phyloP scores from a whole-genome alignment of 2,113 vertebrate genomes.

The Xiphorhynchus elegans region DNA sequence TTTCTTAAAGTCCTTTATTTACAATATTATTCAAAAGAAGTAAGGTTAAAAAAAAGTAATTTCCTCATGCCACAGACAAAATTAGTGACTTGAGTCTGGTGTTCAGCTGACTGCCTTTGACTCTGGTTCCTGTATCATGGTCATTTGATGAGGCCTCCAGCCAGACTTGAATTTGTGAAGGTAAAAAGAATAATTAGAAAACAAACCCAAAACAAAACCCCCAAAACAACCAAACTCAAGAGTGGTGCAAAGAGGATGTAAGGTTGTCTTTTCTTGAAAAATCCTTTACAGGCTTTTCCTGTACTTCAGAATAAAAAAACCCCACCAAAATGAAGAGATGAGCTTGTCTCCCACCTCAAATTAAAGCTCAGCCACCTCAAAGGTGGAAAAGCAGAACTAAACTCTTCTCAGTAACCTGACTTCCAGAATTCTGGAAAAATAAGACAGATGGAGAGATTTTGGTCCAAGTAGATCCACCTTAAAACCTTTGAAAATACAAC shows the following conservation, averaged over 20 bases:
- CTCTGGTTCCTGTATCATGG: background rate
- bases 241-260: background rate
- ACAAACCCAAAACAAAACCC: no score
- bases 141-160: background rate
- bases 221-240: background rate
- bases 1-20: background rate
- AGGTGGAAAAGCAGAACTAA: background rate
- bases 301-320: background rate
- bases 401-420: background rate
- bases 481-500: background rate
- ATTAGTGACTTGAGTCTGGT: background rate
- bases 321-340: background rate
- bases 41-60: background rate
- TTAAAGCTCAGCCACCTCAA: background rate
- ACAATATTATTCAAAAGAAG: background rate
- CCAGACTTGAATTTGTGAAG: background rate
- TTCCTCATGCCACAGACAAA: background rate
- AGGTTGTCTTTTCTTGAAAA: background rate
- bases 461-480: background rate
- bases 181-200: background rate
- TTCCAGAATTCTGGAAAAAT: background rate
- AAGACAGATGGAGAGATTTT: background rate
- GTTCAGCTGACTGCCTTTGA: background rate
- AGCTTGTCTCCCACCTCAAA: background rate
- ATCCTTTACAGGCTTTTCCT: background rate